Conservation (phyloP, 2,113 vertebrate species). For the Pituophis catenifer region DNA sequence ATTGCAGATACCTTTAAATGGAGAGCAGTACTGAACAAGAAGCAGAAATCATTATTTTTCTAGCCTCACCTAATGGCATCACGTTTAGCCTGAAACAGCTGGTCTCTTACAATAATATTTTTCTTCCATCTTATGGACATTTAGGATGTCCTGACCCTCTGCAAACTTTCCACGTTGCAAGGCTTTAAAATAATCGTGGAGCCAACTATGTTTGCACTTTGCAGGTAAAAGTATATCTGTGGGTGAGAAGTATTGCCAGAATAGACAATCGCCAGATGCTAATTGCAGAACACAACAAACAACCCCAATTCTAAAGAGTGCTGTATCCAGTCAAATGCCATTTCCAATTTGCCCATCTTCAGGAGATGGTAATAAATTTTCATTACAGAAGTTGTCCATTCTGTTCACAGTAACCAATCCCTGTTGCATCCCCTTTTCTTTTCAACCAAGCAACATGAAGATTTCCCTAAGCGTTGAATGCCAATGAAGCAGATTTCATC, state of each 20-base stretch:
- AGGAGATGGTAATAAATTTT: background rate
- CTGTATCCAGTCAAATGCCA: background rate
- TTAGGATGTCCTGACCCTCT: background rate
- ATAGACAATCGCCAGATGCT: background rate
- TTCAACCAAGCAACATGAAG: background rate
- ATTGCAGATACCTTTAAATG: background rate
- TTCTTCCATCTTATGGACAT: background rate
- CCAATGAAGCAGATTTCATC: background rate
- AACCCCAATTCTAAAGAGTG: background rate
- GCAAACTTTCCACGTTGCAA: background rate
- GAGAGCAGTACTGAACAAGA: background rate
- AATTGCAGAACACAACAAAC: background rate
- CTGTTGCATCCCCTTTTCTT: background rate
- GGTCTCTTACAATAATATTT: background rate
- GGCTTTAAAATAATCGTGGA: background rate
- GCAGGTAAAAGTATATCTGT: background rate
- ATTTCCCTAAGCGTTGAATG: background rate
- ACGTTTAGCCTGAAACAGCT: background rate
- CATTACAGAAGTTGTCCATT: background rate
- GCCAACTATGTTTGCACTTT: background rate
- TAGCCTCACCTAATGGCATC: background rate
- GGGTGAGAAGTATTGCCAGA: background rate
- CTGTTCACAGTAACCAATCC: background rate
- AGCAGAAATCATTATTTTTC: background rate
- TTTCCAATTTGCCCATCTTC: background rate